Percentiles rank a stretch among this genome's conserved stretches.
Conservation (phyloP, 2,888 invertebrate genomes). For the Taphrorychus bicolor region DNA sequence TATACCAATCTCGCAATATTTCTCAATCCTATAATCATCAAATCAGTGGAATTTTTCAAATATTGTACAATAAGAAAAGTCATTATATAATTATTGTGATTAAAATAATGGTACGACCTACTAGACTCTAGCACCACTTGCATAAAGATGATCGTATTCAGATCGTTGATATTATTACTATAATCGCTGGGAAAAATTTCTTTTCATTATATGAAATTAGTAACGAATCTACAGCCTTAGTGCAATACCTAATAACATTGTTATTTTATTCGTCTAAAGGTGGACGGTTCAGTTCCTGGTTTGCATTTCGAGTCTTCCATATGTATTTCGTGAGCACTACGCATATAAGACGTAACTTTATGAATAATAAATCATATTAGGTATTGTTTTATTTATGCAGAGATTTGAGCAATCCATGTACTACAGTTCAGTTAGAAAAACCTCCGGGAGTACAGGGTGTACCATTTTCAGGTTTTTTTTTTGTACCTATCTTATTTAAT, state of each 20-base stretch:
- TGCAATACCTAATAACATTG: slow-evolving; percentile 3
- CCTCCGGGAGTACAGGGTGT: no score
- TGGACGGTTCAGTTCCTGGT: slow-evolving; percentile 5
- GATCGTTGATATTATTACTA: slow-evolving; percentile 2
- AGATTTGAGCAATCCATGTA: no score
- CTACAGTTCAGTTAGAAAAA: no score
- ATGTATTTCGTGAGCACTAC: not conserved
- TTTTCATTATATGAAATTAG: not conserved
- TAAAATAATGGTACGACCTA: slow-evolving; percentile 4
- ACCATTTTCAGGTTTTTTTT: no score
- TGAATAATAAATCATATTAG: not conserved
- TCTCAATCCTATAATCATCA: not conserved
- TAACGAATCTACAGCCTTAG: not conserved
- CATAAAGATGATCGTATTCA: slow-evolving; percentile 2
- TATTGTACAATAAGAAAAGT: slow-evolving; percentile 1
- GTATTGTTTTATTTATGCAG: not conserved
- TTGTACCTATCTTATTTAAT: no score
- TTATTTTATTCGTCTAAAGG: not conserved
- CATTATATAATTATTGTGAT: not conserved
- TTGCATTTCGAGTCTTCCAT: not conserved
- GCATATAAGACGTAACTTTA: not conserved
- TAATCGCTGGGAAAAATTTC: slow-evolving; percentile 5
- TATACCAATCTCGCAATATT: not conserved
- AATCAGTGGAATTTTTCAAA: not conserved
- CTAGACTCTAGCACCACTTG: not conserved